phyloP scores from a whole-genome alignment of 2,888 invertebrate species.

The Neelides folsomi region DNA sequence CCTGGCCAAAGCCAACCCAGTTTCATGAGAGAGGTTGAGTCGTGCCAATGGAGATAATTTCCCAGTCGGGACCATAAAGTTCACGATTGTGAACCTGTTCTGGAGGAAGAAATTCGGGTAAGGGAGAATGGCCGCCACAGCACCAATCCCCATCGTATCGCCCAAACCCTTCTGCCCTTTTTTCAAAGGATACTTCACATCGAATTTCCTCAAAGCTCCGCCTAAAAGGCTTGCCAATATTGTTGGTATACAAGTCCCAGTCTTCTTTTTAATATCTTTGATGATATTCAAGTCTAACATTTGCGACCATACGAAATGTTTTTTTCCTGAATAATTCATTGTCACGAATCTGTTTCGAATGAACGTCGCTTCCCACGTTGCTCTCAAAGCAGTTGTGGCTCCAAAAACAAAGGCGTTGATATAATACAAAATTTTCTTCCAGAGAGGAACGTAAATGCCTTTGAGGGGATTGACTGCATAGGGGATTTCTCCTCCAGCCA shows the following conservation, averaged over 20 bases:
- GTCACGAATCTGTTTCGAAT: constrained; percentile 16
- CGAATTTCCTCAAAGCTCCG: constrained; percentile 13
- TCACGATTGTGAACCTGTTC: constrained; percentile 28
- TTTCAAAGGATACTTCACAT: constrained; percentile 7
- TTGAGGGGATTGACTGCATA: constrained; percentile 24
- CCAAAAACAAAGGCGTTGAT: constrained; percentile 7
- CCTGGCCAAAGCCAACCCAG: constrained; percentile 8
- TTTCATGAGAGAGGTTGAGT: constrained; percentile 13
- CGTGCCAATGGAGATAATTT: constrained; percentile 14
- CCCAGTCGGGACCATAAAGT: constrained; percentile 19
- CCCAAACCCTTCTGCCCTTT: constrained; percentile 2
- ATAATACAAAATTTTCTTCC: constrained; percentile 9
- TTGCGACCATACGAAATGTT: constrained; percentile 20
- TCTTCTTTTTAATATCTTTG: constrained; percentile 19
- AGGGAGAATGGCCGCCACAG: constrained; percentile 23
- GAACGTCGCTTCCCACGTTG: constrained; percentile 15
- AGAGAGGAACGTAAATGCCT: constrained; percentile 16
- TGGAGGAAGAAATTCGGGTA: constrained; percentile 20
- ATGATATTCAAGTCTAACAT: constrained; percentile 15
- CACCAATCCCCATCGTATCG: constrained; percentile 14
- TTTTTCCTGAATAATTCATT: constrained; percentile 16
- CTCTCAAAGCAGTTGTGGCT: constrained; percentile 13
- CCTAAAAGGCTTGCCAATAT: constrained; percentile 18
- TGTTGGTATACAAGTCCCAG: constrained; percentile 17
- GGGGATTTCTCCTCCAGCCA: constrained; percentile 14